These are phyloP conservation scores for Alca torda DNA, from an alignment of 2,797 vertebrate species.

Conservation along the genomic window DNA sequence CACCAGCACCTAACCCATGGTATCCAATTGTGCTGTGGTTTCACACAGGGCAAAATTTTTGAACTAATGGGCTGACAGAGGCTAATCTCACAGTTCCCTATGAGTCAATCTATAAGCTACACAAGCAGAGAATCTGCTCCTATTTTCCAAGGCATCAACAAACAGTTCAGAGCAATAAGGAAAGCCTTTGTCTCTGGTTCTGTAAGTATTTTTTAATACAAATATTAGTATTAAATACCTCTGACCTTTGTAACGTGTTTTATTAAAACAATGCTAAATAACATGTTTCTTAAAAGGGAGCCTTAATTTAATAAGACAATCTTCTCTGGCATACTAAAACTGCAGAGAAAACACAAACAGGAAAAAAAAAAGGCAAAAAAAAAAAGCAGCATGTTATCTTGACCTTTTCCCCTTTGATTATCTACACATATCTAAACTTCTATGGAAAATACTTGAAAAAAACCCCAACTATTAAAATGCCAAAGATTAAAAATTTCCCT, in stretches of 20 bases:
- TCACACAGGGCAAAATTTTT: background rate
- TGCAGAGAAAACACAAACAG: background rate
- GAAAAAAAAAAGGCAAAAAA: background rate
- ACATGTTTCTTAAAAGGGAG: background rate
- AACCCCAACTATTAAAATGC: background rate
- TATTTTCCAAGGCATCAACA: background rate
- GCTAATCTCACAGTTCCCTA: background rate
- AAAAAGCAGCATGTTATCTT: background rate
- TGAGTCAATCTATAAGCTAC: background rate
- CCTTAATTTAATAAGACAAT: background rate
- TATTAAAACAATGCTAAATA: background rate
- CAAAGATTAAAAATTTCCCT: background rate
- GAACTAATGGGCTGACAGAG: background rate
- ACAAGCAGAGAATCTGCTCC: background rate
- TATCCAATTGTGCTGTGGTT: background rate
- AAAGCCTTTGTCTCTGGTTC: background rate
- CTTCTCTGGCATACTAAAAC: background rate
- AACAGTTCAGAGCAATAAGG: background rate
- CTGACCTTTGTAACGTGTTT: background rate
- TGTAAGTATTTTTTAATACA: background rate
- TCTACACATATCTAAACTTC: background rate
- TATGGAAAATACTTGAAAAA: background rate
- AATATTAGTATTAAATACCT: background rate
- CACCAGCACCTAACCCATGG: background rate
- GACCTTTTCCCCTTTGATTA: background rate